A percentile compares a stretch with the other conserved stretches of the same genome.
These are phyloP conservation scores for Nomada fucata DNA, from an alignment of 2,888 invertebrate genomes.

Conservation along the genomic window DNA sequence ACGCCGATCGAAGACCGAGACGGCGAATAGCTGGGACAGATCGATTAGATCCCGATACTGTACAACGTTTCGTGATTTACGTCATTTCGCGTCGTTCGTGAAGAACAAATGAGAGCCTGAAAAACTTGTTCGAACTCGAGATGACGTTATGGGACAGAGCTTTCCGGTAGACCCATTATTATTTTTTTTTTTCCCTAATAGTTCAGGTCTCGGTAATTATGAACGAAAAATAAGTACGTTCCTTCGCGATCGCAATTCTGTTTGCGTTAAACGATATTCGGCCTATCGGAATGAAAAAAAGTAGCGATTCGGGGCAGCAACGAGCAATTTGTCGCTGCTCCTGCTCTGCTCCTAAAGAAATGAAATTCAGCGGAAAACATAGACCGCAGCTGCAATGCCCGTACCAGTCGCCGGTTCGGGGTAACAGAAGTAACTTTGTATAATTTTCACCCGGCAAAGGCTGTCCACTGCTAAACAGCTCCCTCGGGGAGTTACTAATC, in stretches of 20 bases:
- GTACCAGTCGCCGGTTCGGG: background rate
- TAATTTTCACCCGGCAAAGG: slow-evolving; percentile 18
- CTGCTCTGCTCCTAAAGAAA: background rate
- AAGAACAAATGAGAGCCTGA: background rate
- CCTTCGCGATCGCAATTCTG: too few relatives aligned
- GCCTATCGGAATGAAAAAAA: too few relatives aligned
- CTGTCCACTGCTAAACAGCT: slow-evolving; percentile 14
- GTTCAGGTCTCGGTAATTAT: too few relatives aligned
- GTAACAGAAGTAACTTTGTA: slow-evolving; percentile 8
- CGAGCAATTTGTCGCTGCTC: slow-evolving; percentile 4
- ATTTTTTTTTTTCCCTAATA: too few relatives aligned
- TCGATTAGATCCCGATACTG: background rate
- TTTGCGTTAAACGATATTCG: too few relatives aligned
- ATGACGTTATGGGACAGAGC: too few relatives aligned
- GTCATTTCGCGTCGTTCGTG: background rate
- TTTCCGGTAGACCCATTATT: too few relatives aligned
- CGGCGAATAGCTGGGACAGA: background rate
- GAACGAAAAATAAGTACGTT: too few relatives aligned
- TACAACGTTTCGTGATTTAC: background rate
- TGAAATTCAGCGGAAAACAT: slow-evolving; percentile 8
- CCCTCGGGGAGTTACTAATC: slow-evolving; percentile 36
- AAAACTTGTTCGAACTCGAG: too few relatives aligned
- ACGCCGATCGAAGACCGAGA: background rate
- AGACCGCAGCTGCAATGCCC: background rate
- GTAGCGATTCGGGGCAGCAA: too few relatives aligned